Base-by-base conservation (phyloP, 2,113 vertebrate species). In the Sula dactylatra region DNA sequence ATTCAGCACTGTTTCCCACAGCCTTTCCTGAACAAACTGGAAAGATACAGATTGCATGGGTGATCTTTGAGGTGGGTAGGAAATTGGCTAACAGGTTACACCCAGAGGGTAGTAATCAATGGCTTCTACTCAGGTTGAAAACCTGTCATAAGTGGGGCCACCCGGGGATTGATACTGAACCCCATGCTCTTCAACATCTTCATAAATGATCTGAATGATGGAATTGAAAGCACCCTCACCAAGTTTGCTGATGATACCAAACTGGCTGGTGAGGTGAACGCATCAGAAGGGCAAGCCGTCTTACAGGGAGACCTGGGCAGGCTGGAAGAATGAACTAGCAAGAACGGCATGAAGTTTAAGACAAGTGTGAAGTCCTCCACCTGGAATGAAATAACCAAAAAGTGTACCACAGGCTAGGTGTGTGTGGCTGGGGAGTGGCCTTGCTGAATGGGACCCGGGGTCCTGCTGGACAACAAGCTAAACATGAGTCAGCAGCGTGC, bases 321-420 rank as follows among this genome's bases (percentile, higher is more conserved):
- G 13, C 13, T 36, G 31, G 24, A 78, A 64, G 42, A 55, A 17
- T 21, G 44, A 49, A n/a, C 27, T 34, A 6, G 38, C 0, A 4
- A 58, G 26, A 67, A 6, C 20, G 19, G 8, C 8, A 6, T 21
- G 20, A 52, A 27, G 27, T 67, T 67, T 44, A 52, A 47, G 52
- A 17, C 9, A 26, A 13, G 5, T 15, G 10, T 3, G 32, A 36
- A 29, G 38, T 64, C 9, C 31, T 76, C 22, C 11, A 16, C 8
- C 20, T 44, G 27, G 13, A 9, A 32, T 2, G 2, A 72, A 47
- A 67, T 64, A 58, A 49, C 4, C 19, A 12, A 62, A 80, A 84
- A 42, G 1, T 3, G 14, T 15, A 12, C 26, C 18, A 5, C 26
- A 47, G 34, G 20, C 11, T n/a, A 47, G 16, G 6, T 2, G 2